Base-by-base conservation (phyloP, 2,888 invertebrate genomes). In the Hesperia comma region DNA sequence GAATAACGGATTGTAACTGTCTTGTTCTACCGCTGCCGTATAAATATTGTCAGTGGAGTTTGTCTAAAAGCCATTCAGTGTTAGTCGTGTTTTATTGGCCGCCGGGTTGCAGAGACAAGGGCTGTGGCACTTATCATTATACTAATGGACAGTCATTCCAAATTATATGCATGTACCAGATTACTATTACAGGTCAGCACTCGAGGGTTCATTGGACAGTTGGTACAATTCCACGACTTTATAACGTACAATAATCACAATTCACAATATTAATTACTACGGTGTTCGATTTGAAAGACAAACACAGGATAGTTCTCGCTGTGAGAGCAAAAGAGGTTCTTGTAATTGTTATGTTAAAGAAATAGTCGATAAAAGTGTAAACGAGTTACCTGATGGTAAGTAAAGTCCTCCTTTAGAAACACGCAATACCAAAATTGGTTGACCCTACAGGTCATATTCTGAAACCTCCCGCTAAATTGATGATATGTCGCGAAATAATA, bases 1-100 rank as follows among this genome's bases (percentile, higher is more conserved):
- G 4, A 46, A 8, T 46, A 49, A 49, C 12, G 6, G 17, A 49
- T 49, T 53, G 53, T 51, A 21, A 37, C 33, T 56, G 15, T 56
- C 33, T 40, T 33, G 40, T 46, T 8, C 17, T 17, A 17, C 40
- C 10, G 37, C 49, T 64, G 56, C 49, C 56, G 26, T 58, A 58
- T 64, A 64, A 57, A 64, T 58, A 40, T 19, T 64, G 40, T 64
- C 57, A 33, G 40, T 54, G 17, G 56, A 64, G 61, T 68, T 69
- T 63, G 37, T 62, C 54, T 74, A 69, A 71, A 70, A 71, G 71
- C 69, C 26, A 70, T 70, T 69, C 64, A 69, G 26, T 69, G 69
- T 71, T 67, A 53, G n/a, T 56, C 54, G 56, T 53, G 56, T 51
- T 70, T 68, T 64, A 66, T 58, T 56, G 43, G 32, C 12, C 41